Percentiles rank a stretch among this genome's conserved stretches.
phyloP scores from a whole-genome alignment of 1,140 invertebrate genomes.

The Kradibia gibbosae region DNA sequence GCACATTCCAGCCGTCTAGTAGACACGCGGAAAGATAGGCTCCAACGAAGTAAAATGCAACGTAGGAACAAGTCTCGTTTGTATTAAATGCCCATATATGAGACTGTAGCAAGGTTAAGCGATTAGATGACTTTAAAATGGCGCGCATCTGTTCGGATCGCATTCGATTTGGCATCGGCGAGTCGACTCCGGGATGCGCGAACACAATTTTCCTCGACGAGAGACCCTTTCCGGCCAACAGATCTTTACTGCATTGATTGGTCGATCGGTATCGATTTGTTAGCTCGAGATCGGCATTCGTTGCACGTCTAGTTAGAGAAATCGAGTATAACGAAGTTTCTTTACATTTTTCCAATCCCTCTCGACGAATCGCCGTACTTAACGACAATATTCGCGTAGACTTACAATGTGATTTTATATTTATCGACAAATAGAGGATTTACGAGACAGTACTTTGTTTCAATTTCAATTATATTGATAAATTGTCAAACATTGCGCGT shows the following conservation, averaged over 20 bases:
- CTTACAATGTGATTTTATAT: background rate
- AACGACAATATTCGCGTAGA: background rate
- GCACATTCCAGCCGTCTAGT: background rate
- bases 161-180: background rate
- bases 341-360: background rate
- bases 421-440: no score
- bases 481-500: no score
- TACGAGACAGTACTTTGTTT: no score
- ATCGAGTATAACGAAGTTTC: background rate
- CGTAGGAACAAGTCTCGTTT: slow-evolving; percentile 20
- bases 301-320: background rate
- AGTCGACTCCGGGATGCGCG: background rate
- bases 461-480: no score
- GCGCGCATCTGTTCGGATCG: slow-evolving; percentile 15
- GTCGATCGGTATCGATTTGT: slow-evolving; percentile 22
- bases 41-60: background rate
- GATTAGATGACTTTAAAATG: background rate
- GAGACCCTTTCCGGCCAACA: background rate
- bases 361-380: background rate
- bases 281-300: background rate
- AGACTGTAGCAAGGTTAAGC: background rate
- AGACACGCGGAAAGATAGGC: no score
- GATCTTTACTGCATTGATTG: slow-evolving; percentile 11
- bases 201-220: background rate
- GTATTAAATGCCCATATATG: slow-evolving; percentile 2